These are phyloP conservation scores for Elysia chlorotica DNA, from an alignment of 1,140 invertebrate species.

Conservation along the genomic window DNA sequence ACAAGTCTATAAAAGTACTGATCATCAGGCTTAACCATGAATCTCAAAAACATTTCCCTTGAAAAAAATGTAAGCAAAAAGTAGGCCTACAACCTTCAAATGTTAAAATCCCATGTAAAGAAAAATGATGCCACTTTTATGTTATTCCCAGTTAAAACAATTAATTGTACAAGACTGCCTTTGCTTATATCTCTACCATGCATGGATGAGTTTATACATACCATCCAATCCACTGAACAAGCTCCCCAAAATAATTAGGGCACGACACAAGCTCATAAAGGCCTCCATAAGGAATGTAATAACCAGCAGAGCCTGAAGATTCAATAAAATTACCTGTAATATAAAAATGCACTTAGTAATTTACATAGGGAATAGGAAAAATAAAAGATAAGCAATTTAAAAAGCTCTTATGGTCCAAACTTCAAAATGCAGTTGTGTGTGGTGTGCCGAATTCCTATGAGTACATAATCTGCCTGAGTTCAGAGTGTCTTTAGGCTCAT, in stretches of 20 bases:
- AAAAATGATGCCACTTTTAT: not conserved
- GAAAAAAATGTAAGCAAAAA: not conserved
- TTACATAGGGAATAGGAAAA: no score
- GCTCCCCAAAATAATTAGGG: constrained; percentile 51
- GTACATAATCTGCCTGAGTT: no score
- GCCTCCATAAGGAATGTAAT: constrained; percentile 46
- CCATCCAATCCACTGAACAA: constrained; percentile 46
- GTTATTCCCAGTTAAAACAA: not conserved
- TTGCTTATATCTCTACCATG: no score
- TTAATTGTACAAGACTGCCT: no score
- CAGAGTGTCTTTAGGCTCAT: no score
- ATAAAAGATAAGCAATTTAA: no score
- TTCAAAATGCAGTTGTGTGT: no score
- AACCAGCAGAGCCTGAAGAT: constrained; percentile 36
- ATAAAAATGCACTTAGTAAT: no score
- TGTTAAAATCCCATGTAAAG: not conserved
- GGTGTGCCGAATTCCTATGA: no score
- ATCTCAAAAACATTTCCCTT: not conserved
- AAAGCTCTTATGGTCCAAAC: no score
- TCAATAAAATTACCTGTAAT: no score
- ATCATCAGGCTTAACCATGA: not conserved
- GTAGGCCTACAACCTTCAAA: not conserved
- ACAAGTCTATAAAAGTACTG: no score
- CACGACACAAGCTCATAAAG: constrained; percentile 43
- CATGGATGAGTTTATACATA: constrained; percentile 22